Evolutionary conservation across 2,888 invertebrate species (phyloP).

Genomic region (Philaethria dido): DNA sequence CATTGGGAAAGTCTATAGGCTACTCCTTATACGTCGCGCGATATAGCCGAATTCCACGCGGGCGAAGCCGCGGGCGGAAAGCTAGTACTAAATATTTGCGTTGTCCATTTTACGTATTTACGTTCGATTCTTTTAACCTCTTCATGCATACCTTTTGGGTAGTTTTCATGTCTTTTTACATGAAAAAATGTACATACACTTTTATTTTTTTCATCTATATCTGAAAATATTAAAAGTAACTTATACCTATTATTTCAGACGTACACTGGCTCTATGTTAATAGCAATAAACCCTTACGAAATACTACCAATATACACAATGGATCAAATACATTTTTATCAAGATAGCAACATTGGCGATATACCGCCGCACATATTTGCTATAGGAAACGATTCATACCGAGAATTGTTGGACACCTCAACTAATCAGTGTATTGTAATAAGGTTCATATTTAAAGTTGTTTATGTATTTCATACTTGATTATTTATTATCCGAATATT

Average conservation of each 20-base stretch:
- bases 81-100: too few relatives aligned
- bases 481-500: slow-evolving; percentile 9
- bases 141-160: too few relatives aligned
- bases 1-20: too few relatives aligned
- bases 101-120: too few relatives aligned
- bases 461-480: neutral
- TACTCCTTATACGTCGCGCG: too few relatives aligned
- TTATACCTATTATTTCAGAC: slow-evolving; percentile 85
- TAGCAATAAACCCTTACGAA: slow-evolving; percentile 98
- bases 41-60: too few relatives aligned
- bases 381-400: slow-evolving; percentile 95
- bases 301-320: slow-evolving; percentile 97
- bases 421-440: slow-evolving; percentile 97
- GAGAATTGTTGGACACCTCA: slow-evolving; percentile 88
- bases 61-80: too few relatives aligned
- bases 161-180: too few relatives aligned
- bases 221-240: neutral
- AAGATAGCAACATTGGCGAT: slow-evolving; percentile 92
- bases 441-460: slow-evolving; percentile 80
- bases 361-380: slow-evolving; percentile 98
- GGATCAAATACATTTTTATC: slow-evolving; percentile 93
- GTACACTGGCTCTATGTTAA: slow-evolving; percentile 96
- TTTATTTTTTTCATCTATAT: too few relatives aligned
- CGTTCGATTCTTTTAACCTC: too few relatives aligned
- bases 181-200: too few relatives aligned